A percentile compares a stretch with the other conserved stretches of the same genome.
phyloP scores from a whole-genome alignment of 2,797 vertebrate species.

The Notamacropus eugenii region DNA sequence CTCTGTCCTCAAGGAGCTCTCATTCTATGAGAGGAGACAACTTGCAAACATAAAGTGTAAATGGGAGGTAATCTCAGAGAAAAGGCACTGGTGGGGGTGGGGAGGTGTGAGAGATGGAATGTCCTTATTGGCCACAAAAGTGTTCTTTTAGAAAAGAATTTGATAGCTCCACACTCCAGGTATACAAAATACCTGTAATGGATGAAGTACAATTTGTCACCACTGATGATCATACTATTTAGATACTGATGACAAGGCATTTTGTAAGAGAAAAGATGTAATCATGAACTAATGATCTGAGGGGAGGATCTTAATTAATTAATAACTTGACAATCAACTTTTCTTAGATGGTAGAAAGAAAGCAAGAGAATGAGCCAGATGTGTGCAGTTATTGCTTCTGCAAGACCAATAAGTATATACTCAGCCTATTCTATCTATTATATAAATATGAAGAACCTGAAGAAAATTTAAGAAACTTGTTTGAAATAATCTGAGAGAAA shows the following conservation, averaged over 20 bases:
- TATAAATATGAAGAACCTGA: not conserved
- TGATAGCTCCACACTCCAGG: not conserved
- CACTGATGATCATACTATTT: not conserved
- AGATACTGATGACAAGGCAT: not conserved
- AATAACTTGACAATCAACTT: not conserved
- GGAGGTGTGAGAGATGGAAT: not conserved
- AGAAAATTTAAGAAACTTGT: not conserved
- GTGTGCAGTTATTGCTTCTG: not conserved
- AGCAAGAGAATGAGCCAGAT: not conserved
- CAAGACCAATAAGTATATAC: not conserved
- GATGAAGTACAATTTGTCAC: not conserved
- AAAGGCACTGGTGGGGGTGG: not conserved
- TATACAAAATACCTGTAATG: not conserved
- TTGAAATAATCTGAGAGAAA: not conserved
- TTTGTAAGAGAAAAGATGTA: not conserved
- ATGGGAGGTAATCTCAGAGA: not conserved
- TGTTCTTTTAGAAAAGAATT: not conserved
- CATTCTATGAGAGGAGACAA: not conserved
- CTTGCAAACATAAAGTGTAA: not conserved
- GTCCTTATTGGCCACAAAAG: not conserved
- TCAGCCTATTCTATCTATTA: not conserved
- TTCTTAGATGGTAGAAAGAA: not conserved
- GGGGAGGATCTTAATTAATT: not conserved
- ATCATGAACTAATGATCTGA: not conserved
- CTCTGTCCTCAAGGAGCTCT: not conserved